phyloP scores from a whole-genome alignment of 2,888 invertebrate genomes.

The Formica aserva region DNA sequence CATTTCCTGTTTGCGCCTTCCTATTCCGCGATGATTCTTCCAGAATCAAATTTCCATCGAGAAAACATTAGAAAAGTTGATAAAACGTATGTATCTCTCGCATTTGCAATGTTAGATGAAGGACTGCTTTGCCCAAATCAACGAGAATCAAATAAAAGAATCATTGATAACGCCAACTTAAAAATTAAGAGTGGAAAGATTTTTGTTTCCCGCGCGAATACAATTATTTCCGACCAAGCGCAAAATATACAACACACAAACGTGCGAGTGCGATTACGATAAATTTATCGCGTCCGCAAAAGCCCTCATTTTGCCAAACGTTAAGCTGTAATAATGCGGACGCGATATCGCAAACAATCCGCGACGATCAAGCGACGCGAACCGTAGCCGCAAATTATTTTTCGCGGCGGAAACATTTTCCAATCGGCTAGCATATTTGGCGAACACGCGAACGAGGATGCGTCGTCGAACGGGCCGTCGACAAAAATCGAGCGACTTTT shows the following conservation, averaged over 20 bases:
- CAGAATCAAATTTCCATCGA: constrained; percentile 21
- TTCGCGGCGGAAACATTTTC: constrained; percentile 18
- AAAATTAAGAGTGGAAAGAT: no score
- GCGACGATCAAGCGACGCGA: neutral
- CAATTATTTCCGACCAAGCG: neutral
- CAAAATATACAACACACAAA: neutral
- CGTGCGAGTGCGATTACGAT: neutral
- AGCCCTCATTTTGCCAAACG: neutral
- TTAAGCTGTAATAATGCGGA: constrained; percentile 28
- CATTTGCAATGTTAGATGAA: neutral
- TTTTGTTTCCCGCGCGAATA: neutral
- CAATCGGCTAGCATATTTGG: neutral
- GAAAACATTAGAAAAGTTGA: constrained; percentile 9
- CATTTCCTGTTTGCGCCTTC: constrained; percentile 39
- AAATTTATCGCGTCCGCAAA: neutral
- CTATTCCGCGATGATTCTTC: constrained; percentile 16
- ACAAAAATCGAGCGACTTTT: constrained; percentile 48
- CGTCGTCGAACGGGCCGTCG: neutral
- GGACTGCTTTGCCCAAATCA: neutral
- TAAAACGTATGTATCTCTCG: neutral
- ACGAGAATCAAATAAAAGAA: neutral
- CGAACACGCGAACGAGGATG: neutral
- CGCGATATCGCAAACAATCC: constrained; percentile 30
- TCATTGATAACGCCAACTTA: neutral
- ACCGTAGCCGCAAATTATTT: constrained; percentile 23